Evolutionary conservation across 2,888 invertebrate species (phyloP).

Genomic region (Papilio protenor): DNA sequence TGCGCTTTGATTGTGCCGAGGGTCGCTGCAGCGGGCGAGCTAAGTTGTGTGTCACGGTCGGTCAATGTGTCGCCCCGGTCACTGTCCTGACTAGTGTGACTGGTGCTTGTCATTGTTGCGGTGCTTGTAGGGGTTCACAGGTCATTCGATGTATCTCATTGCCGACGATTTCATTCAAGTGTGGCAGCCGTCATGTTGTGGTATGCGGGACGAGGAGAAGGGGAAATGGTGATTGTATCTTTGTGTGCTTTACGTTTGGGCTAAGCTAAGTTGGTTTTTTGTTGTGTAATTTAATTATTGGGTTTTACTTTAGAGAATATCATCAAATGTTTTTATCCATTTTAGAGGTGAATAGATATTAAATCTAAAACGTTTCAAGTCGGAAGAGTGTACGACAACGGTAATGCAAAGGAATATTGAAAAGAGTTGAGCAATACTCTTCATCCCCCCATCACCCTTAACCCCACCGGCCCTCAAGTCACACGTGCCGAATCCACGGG

Average conservation of each 20-base stretch:
- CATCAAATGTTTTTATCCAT: not conserved
- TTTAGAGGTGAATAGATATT: not conserved
- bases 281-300: not conserved
- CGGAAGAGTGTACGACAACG: not conserved
- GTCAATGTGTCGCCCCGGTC: not conserved
- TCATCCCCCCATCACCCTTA: no score
- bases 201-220: not conserved
- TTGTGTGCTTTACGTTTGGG: slow-evolving; percentile 25
- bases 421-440: no score
- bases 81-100: not conserved
- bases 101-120: not conserved
- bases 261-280: not conserved
- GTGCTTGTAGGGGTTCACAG: not conserved
- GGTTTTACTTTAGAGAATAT: not conserved
- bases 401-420: not conserved
- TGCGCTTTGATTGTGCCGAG: slow-evolving; percentile 8
- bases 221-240: not conserved
- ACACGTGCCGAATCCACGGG: no score
- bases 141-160: not conserved
- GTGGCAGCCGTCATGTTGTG: not conserved
- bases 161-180: not conserved
- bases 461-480: no score
- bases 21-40: not conserved
- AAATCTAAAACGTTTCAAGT: no score
- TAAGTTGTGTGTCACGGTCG: not conserved